Base-by-base conservation (phyloP, 2,888 invertebrate genomes). In the Cyaniris semiargus region DNA sequence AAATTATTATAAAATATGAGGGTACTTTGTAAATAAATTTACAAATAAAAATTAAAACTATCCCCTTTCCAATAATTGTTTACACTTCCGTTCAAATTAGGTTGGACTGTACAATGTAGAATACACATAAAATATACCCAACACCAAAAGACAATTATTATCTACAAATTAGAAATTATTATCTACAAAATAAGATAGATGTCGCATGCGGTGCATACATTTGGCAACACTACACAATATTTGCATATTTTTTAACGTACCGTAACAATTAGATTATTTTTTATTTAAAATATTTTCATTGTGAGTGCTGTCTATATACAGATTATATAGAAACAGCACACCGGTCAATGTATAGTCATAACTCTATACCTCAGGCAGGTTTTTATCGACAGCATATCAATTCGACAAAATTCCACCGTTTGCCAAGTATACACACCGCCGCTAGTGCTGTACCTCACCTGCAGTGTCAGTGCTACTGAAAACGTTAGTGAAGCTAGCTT, bases 401-500 rank as follows among this genome's bases (percentile, higher is more conserved):
- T 1, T 38, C 44, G 44, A 44, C 44, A 44, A 3, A 8, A 44
- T 44, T 44, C 6, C 34, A 27, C 27, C 3, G 10, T 44, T 27
- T 53, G 21, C 48, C 38, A 71, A n/a, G 8, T 21, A 21, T 6
- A 71, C 34, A 71, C 48, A 48, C 18, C 74, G 53, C 44, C 34
- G 38, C 82, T 78, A 38, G 75, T 76, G 81, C 83, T 79, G 83
- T 86, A 84, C 90, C 95, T 95, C 95, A 95, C 96, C 95, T 92
- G 95, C 89, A 83, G 95, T 91, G 89, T 96, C 96, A 86, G 95
- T 81, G 92, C 95, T 96, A 91, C 97, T 97, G 94, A 98, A 98
- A 84, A 97, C 97, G 85, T 97, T 96, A 86, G 96, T 96, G 94
- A 98, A 98, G 94, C 96, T 97, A 93, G 96, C 97, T 90, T 98